Evolutionary conservation across 2,113 vertebrate genomes (phyloP).

Genomic region (Thymallus thymallus): DNA sequence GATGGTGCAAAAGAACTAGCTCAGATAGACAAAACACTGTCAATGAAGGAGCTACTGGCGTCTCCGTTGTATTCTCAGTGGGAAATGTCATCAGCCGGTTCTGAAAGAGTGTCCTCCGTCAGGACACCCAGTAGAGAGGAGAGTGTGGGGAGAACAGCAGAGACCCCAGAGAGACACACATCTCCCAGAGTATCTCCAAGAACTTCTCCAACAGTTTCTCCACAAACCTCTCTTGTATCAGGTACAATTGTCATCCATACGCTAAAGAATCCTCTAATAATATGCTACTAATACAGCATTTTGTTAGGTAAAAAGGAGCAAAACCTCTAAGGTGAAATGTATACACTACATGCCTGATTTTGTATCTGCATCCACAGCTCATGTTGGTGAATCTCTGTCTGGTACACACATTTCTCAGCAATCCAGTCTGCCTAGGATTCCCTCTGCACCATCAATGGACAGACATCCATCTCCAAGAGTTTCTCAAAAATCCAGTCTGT

Average conservation of each 20-base stretch:
- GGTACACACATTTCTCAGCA: not conserved
- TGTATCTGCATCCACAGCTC: not conserved
- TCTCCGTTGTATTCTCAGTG: not conserved
- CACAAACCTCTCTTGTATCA: constrained; percentile 1
- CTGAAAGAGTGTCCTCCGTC: not conserved
- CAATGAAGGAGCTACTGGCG: not conserved
- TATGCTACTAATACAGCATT: too few species aligned
- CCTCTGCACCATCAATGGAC: not conserved
- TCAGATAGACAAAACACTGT: not conserved
- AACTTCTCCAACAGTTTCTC: too few species aligned
- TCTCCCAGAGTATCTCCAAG: not conserved
- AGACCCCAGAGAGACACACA: too few species aligned
- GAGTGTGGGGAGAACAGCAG: too few species aligned
- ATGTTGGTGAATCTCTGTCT: not conserved
- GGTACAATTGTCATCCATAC: not conserved
- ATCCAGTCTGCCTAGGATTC: not conserved
- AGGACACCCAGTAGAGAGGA: not conserved
- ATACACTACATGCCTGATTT: not conserved
- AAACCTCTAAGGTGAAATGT: too few species aligned
- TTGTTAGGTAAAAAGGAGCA: not conserved
- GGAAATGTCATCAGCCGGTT: too few species aligned
- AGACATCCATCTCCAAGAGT: not conserved
- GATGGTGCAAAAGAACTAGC: too few species aligned
- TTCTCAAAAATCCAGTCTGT: not conserved
- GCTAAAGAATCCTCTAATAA: too few species aligned